Percentiles rank a stretch among this genome's conserved stretches.
These are phyloP conservation scores for Limnothrissa miodon DNA, from an alignment of 2,113 vertebrate species.

Conservation along the genomic window DNA sequence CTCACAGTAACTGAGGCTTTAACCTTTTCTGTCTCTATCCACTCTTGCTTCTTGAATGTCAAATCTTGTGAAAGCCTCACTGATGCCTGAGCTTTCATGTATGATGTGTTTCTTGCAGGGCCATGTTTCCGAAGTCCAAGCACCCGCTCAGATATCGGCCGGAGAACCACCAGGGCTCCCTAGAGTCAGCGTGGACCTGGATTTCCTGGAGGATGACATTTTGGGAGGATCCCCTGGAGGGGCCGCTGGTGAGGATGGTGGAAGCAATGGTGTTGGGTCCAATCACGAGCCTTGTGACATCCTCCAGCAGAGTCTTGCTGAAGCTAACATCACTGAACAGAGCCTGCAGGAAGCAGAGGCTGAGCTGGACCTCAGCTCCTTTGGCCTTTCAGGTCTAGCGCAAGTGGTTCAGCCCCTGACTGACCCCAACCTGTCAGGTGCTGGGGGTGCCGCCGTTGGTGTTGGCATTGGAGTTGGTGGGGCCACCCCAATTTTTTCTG, in stretches of 20 bases:
- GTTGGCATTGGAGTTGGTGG: conserved; percentile 69
- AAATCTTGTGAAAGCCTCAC: background rate
- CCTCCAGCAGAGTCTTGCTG: conserved; percentile 94
- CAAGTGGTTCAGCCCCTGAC: conserved; percentile 84
- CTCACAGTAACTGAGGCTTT: background rate
- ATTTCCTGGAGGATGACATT: conserved; percentile 95
- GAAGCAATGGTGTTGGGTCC: conserved; percentile 71
- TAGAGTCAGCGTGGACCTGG: conserved; percentile 88
- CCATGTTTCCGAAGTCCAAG: conserved; percentile 82
- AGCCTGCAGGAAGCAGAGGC: conserved; percentile 89
- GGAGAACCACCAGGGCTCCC: conserved; percentile 72
- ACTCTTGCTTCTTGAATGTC: background rate
- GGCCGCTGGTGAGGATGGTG: conserved; percentile 55
- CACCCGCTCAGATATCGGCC: conserved; percentile 81
- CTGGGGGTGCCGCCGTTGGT: conserved; percentile 61
- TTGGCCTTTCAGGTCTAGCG: conserved; percentile 85
- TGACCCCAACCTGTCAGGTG: conserved; percentile 69
- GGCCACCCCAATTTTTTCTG: conserved; percentile 78
- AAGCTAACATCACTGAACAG: conserved; percentile 97
- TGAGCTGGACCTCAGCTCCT: conserved; percentile 90
- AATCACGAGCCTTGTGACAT: conserved; percentile 92
- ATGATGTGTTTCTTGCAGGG: conserved; percentile 63
- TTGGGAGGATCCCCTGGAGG: conserved; percentile 77
- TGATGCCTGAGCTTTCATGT: background rate
- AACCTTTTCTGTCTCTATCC: background rate